Evolutionary conservation across 2,888 invertebrate genomes (phyloP).

Genomic region (Mylabris sibirica): DNA sequence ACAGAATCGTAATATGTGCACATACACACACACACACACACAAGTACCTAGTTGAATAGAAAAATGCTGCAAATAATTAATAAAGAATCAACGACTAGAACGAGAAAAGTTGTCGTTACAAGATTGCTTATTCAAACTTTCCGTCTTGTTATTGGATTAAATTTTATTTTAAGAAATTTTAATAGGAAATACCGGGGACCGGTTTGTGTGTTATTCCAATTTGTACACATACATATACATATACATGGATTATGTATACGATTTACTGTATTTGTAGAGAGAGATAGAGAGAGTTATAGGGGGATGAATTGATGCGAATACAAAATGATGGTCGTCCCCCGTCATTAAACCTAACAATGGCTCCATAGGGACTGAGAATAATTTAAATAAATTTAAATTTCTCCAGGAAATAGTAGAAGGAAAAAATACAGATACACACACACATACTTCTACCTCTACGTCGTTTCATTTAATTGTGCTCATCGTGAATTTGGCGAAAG

Average conservation of each 20-base stretch:
- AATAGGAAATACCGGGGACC: not conserved
- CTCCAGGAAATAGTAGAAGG: not conserved
- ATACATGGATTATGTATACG: conserved; percentile 9
- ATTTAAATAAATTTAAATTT: conserved; percentile 12
- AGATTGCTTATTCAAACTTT: conserved; percentile 29
- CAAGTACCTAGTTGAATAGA: too few species aligned
- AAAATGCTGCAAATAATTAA: not conserved
- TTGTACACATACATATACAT: not conserved
- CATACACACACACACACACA: too few species aligned
- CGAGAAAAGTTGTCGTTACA: conserved; percentile 28
- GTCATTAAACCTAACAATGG: conserved; percentile 12
- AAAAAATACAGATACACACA: not conserved
- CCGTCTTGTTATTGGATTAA: conserved; percentile 25
- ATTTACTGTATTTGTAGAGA: not conserved
- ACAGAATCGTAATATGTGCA: not conserved
- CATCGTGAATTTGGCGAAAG: not conserved
- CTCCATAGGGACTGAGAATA: conserved; percentile 3
- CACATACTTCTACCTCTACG: too few species aligned
- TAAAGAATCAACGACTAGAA: conserved; percentile 8
- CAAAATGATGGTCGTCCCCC: conserved; percentile 9
- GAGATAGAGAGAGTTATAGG: not conserved
- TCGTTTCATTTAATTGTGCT: conserved; percentile 7
- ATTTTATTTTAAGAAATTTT: conserved; percentile 11
- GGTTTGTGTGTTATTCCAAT: not conserved
- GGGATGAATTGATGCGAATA: conserved; percentile 13